These are phyloP conservation scores for Prochilodus magdalenae DNA, from an alignment of 2,113 vertebrate species.

Conservation along the genomic window DNA sequence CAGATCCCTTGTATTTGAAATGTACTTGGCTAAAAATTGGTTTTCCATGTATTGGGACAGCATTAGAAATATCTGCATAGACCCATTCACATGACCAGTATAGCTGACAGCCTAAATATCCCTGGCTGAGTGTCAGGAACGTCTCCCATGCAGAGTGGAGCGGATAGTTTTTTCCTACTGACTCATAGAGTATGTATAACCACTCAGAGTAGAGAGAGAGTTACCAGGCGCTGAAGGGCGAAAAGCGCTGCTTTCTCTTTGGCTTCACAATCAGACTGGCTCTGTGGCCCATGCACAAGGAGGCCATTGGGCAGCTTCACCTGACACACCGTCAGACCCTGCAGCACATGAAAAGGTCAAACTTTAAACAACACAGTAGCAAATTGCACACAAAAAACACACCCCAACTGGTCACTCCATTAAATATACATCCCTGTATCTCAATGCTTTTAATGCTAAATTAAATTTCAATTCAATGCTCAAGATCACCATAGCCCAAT, in stretches of 20 bases:
- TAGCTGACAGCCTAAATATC: not conserved
- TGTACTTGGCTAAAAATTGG: not conserved
- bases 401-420: too few species aligned
- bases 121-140: not conserved
- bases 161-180: conserved; percentile 1
- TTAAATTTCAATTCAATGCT: too few species aligned
- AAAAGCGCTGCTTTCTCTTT: conserved; percentile 93
- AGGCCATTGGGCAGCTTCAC: conserved; percentile 92
- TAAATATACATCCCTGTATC: too few species aligned
- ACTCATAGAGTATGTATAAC: not conserved
- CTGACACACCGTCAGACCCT: conserved; percentile 90
- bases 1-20: not conserved
- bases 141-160: not conserved
- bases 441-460: too few species aligned
- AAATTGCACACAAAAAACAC: too few species aligned
- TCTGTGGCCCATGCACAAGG: conserved; percentile 89
- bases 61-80: too few species aligned
- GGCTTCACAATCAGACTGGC: conserved; percentile 91
- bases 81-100: not conserved
- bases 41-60: not conserved
- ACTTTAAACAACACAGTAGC: not conserved
- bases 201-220: not conserved
- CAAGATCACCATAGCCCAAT: too few species aligned
- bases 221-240: conserved; percentile 92
- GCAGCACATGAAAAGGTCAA: not conserved